Base-by-base conservation (phyloP, 2,888 invertebrate genomes). In the Polylopha cassiicola region DNA sequence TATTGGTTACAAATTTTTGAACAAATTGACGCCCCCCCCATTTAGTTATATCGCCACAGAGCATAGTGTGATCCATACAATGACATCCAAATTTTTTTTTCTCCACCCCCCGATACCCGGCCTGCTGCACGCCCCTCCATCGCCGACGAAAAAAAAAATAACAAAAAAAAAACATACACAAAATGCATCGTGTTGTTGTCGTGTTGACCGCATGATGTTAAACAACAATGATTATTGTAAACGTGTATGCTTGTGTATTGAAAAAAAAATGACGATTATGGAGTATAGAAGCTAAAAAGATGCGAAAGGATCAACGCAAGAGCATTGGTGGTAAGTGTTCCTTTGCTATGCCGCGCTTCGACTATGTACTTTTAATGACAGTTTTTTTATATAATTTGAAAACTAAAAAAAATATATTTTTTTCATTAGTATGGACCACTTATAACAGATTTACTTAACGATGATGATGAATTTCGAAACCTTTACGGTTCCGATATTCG, bases 251-350 rank as follows among this genome's bases (percentile, higher is more conserved):
- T 73, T 77, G 66, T 70, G 52, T 55, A 53, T 48, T 55, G 51
- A 55, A 63, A 65, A 58, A 58, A 63, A 58, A 57, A 55, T 53
- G 53, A 64, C 55, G 66, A 64, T 69, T 59, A 56, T 55, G 59
- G 65, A 67, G 72, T 73, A 73, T 89, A 95, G 95, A 95, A 91
- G 94, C 94, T 90, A 95, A 95, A 94, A 95, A 95, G 92, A 93
- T 93, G 89, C 91, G 92, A 94, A 94, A 90, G 72, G 56, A 52
- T 58, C 80, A 80, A 44, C 79, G 84, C 71, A 95, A 95, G 90
- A 95, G 94, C 84, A 86, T 93, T 85, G 88, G 93, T 89, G 94
- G 94, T 95, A 93, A 94, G 90, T 88, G 77, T 70, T 76, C 78
- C 80, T 81, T 80, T 80, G 77, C 81, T 75, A 71, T 48, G 61